Percentiles rank a stretch among this genome's conserved stretches.
Evolutionary conservation across 2,113 vertebrate species (phyloP).

Genomic region (Alligator mississippiensis): DNA sequence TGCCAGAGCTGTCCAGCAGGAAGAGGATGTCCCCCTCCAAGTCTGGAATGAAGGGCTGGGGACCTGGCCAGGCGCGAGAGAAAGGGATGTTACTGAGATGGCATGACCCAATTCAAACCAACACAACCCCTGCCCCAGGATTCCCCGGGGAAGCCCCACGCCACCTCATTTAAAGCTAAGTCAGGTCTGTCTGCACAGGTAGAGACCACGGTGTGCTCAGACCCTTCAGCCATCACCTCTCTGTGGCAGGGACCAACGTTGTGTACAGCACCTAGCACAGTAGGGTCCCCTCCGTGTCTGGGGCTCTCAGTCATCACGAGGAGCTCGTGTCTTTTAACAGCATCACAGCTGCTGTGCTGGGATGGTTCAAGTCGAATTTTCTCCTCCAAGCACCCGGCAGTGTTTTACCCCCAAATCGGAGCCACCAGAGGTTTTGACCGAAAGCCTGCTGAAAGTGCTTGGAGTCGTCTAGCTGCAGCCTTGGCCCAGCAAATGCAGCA

Average conservation of each 20-base stretch:
- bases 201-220: no score
- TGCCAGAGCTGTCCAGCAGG: slow-evolving; percentile 94
- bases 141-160: neutral
- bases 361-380: neutral
- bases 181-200: no score
- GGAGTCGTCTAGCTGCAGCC: no score
- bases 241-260: no score
- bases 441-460: neutral
- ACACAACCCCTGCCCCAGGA: neutral
- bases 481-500: no score
- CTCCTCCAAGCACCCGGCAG: neutral
- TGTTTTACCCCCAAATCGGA: no score
- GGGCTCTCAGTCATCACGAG: no score
- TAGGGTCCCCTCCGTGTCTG: no score
- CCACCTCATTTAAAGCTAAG: no score
- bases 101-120: neutral
- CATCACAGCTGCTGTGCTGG: neutral
- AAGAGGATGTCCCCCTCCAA: slow-evolving; percentile 91
- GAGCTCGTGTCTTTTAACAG: neutral
- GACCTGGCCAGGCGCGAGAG: slow-evolving; percentile 43
- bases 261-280: no score
- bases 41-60: neutral
- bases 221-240: no score
- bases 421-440: neutral
- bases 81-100: neutral